Conservation (phyloP, 2,797 vertebrate species). For the Gadopsis marmoratus region DNA sequence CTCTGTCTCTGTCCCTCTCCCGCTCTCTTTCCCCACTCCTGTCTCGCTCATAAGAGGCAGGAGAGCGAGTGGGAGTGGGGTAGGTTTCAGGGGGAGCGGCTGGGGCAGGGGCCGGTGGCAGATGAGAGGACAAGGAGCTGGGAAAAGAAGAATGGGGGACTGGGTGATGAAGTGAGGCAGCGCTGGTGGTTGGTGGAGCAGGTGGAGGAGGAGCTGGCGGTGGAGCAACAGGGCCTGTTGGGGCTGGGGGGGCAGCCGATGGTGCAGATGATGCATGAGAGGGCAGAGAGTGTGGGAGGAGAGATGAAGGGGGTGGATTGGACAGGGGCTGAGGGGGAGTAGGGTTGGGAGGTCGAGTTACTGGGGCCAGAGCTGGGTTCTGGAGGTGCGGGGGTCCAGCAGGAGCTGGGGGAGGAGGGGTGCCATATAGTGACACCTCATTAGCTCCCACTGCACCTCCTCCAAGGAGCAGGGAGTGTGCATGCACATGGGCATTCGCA, state of each 20-base stretch:
- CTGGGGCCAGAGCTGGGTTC: conserved; percentile 78
- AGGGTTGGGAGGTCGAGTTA: conserved; percentile 85
- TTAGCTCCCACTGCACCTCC: conserved; percentile 77
- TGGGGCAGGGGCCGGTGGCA: conserved; percentile 76
- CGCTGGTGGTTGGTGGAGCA: conserved; percentile 72
- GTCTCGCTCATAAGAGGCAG: conserved; percentile 82
- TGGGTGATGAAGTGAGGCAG: conserved; percentile 83
- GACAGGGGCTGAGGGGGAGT: conserved; percentile 87
- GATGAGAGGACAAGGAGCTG: conserved; percentile 79
- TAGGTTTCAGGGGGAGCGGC: conserved; percentile 81
- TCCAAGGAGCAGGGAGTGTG: conserved; percentile 85
- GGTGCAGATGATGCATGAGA: conserved; percentile 84
- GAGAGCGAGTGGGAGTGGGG: conserved; percentile 83
- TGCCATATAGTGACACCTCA: conserved; percentile 86
- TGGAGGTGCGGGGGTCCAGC: conserved; percentile 79
- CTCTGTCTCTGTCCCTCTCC: conserved; percentile 82
- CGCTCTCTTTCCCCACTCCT: conserved; percentile 83
- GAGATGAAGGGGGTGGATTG: conserved; percentile 82
- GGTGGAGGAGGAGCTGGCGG: conserved; percentile 79
- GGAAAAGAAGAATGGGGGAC: conserved; percentile 83
- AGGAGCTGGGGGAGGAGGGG: conserved; percentile 82
- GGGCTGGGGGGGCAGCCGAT: conserved; percentile 79
- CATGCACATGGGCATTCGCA: conserved; percentile 74
- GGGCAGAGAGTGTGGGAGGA: conserved; percentile 81
- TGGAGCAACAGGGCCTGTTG: conserved; percentile 82